phyloP scores from a whole-genome alignment of 2,888 invertebrate species.

The Punctoribates punctum region DNA sequence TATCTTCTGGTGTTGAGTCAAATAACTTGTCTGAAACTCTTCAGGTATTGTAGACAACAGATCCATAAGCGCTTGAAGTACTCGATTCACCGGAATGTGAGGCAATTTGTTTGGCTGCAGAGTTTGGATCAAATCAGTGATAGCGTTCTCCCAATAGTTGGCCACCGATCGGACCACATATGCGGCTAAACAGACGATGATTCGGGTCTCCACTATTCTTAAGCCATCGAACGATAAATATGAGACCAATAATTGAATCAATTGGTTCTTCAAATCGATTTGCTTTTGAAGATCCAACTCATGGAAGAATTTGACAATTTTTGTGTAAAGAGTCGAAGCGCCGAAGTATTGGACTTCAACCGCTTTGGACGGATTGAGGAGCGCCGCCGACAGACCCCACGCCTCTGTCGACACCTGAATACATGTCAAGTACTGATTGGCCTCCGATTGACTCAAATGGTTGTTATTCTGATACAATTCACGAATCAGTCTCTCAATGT shows the following conservation, averaged over 20 bases:
- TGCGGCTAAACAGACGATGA: slow-evolving; percentile 81
- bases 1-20: slow-evolving; percentile 45
- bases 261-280: slow-evolving; percentile 69
- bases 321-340: slow-evolving; percentile 81
- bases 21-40: slow-evolving; percentile 58
- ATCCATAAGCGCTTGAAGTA: slow-evolving; percentile 69
- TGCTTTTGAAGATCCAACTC: slow-evolving; percentile 78
- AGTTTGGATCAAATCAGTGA: slow-evolving; percentile 68
- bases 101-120: slow-evolving; percentile 61
- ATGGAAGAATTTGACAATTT: slow-evolving; percentile 79
- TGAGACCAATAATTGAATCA: slow-evolving; percentile 70
- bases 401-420: slow-evolving; percentile 81
- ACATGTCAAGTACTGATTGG: slow-evolving; percentile 78
- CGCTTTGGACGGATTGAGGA: slow-evolving; percentile 63
- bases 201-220: slow-evolving; percentile 70
- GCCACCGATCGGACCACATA: slow-evolving; percentile 69
- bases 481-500: slow-evolving; percentile 51
- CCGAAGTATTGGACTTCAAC: slow-evolving; percentile 87
- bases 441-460: slow-evolving; percentile 62
- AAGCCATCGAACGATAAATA: slow-evolving; percentile 73
- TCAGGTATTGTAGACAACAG: slow-evolving; percentile 80
- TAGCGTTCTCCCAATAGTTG: slow-evolving; percentile 63
- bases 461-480: slow-evolving; percentile 62
- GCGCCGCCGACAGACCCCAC: slow-evolving; percentile 88
- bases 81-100: slow-evolving; percentile 61